Evolutionary conservation across 2,888 invertebrate species (phyloP).

Genomic region (Siphonodentalium dalli): DNA sequence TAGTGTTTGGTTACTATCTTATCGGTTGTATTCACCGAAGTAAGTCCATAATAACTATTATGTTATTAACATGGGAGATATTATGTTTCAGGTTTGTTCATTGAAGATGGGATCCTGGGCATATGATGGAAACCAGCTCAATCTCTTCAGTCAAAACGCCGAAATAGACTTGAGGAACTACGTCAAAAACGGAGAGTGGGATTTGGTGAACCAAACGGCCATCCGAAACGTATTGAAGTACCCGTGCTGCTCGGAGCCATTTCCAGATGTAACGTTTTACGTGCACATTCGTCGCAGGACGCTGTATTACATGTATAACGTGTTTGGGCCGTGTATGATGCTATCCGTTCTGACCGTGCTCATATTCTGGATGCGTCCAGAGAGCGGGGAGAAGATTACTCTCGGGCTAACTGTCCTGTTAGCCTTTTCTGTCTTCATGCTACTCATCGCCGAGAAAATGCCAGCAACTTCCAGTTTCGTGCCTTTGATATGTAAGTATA

Average conservation of each 20-base stretch:
- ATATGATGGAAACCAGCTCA: constrained; percentile 59
- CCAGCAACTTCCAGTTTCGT: constrained; percentile 67
- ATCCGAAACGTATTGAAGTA: constrained; percentile 57
- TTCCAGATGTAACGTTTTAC: constrained; percentile 66
- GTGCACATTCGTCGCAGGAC: constrained; percentile 68
- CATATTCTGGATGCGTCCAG: constrained; percentile 66
- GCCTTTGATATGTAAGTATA: constrained; percentile 64
- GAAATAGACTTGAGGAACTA: constrained; percentile 59
- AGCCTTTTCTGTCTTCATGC: constrained; percentile 66
- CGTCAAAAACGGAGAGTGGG: constrained; percentile 62
- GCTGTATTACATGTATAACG: constrained; percentile 60
- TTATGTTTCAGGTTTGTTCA: too few species aligned
- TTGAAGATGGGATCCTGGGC: constrained; percentile 61
- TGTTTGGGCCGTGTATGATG: constrained; percentile 66
- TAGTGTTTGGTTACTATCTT: too few species aligned
- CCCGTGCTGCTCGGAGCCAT: constrained; percentile 60
- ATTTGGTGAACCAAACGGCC: constrained; percentile 49
- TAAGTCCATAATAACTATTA: too few species aligned
- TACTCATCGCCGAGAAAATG: constrained; percentile 67
- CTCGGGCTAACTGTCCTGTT: constrained; percentile 65
- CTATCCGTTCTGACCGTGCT: constrained; percentile 64
- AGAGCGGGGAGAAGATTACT: constrained; percentile 65
- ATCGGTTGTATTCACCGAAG: too few species aligned
- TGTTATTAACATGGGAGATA: too few species aligned
- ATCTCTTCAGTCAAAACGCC: constrained; percentile 47